Conservation (phyloP, 2,888 invertebrate species). For the Oxyteleia sp. region DNA sequence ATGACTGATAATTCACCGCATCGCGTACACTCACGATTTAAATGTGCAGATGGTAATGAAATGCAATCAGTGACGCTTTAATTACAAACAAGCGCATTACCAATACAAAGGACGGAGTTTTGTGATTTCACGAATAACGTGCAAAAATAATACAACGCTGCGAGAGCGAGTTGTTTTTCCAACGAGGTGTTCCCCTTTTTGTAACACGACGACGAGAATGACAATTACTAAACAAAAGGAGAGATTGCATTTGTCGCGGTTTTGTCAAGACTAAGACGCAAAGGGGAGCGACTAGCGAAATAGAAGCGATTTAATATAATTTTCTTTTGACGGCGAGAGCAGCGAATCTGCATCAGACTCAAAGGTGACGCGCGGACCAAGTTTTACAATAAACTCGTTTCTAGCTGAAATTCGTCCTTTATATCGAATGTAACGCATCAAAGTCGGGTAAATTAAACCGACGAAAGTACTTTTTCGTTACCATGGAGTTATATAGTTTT, state of each 20-base stretch:
- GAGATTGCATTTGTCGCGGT: slow-evolving; percentile 4
- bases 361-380: slow-evolving; percentile 13
- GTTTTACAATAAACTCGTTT: slow-evolving; percentile 12
- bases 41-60: slow-evolving; percentile 48
- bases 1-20: slow-evolving; percentile 51
- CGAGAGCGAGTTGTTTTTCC: no score
- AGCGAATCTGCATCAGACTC: slow-evolving; percentile 27
- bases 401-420: slow-evolving; percentile 30
- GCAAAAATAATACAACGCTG: no score
- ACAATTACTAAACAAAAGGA: slow-evolving; percentile 15
- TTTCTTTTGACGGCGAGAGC: slow-evolving; percentile 18
- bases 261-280: slow-evolving; percentile 9
- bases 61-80: no score
- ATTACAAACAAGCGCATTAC: no score
- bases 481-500: no score
- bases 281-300: slow-evolving; percentile 1
- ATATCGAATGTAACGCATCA: slow-evolving; percentile 17
- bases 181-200: no score
- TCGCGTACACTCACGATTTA: slow-evolving; percentile 30
- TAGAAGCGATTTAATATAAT: slow-evolving; percentile 34
- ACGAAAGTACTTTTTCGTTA: not conserved
- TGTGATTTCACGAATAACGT: no score
- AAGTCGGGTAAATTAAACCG: not conserved
- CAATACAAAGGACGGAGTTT: no score
- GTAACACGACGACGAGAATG: no score